phyloP scores from a whole-genome alignment of 2,888 invertebrate genomes.

The Rhagophthalmus giganteus region DNA sequence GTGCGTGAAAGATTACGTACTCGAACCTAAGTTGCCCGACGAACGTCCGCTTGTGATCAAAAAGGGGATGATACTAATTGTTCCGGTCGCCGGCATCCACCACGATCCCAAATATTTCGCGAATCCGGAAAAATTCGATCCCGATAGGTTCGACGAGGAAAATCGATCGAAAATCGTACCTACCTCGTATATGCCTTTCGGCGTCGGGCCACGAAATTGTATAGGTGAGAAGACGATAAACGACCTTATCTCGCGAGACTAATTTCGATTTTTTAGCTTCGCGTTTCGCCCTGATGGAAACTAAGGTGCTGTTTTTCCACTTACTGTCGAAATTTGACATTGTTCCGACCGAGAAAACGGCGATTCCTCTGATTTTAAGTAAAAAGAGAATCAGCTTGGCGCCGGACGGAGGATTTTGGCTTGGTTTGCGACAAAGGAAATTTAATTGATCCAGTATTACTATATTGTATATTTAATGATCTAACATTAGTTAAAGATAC shows the following conservation, averaged over 20 bases:
- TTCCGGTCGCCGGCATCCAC: conserved; percentile 59
- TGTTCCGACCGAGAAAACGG: conserved; percentile 20
- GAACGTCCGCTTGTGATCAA: conserved; percentile 46
- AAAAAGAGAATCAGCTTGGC: neutral
- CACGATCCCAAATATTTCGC: conserved; percentile 61
- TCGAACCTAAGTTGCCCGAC: conserved; percentile 57
- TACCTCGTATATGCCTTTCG: conserved; percentile 60
- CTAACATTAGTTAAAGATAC: no score
- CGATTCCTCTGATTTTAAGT: conserved; percentile 15
- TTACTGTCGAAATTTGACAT: conserved; percentile 48
- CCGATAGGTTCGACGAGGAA: conserved; percentile 61
- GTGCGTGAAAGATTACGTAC: conserved; percentile 60
- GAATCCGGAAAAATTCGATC: conserved; percentile 59
- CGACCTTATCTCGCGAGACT: conserved; percentile 39
- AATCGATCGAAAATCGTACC: conserved; percentile 58
- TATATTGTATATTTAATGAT: no score
- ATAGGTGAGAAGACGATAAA: conserved; percentile 51
- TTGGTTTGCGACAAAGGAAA: conserved; percentile 2
- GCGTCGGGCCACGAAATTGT: conserved; percentile 54
- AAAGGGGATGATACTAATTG: conserved; percentile 56
- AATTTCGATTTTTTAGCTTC: conserved; percentile 38
- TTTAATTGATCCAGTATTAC: no score
- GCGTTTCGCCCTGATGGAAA: conserved; percentile 51
- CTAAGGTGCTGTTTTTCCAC: conserved; percentile 50
- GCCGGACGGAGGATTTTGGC: conserved; percentile 18